Evolutionary conservation across 2,113 vertebrate genomes (phyloP).

Genomic region (Mustela lutreola): DNA sequence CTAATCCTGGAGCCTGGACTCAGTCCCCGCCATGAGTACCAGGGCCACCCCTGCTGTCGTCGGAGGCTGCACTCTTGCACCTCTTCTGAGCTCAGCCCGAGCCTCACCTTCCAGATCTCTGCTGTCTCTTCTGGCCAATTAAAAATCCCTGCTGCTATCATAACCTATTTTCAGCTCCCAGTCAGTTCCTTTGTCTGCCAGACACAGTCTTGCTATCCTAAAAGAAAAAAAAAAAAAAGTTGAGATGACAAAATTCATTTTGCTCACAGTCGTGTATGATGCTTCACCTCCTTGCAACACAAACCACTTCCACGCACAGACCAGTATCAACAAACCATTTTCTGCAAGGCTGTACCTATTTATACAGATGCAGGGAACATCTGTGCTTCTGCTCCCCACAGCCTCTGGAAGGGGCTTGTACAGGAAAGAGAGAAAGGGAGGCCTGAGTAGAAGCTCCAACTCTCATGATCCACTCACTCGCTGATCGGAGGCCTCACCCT

Average conservation of each 20-base stretch:
- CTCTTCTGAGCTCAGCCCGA: not conserved
- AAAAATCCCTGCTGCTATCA: slow-evolving; percentile 14
- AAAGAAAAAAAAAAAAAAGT: not conserved
- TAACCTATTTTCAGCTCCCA: slow-evolving; percentile 61
- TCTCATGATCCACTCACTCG: accelerated
- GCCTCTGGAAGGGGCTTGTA: not conserved
- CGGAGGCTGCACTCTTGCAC: accelerated
- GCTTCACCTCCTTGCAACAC: slow-evolving; percentile 45
- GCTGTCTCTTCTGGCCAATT: slow-evolving; percentile 23
- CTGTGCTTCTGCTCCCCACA: not conserved
- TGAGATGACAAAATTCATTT: slow-evolving; percentile 55
- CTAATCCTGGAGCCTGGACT: not conserved
- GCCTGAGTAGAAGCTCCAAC: not conserved
- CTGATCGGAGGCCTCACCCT: not conserved
- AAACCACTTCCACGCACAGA: not conserved
- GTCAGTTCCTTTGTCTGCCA: slow-evolving; percentile 64
- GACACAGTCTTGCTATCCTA: slow-evolving; percentile 53
- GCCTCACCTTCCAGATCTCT: not conserved
- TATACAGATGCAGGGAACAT: not conserved
- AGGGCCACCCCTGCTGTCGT: not conserved
- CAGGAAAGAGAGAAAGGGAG: not conserved
- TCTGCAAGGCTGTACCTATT: slow-evolving; percentile 47
- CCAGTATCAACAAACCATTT: slow-evolving; percentile 53
- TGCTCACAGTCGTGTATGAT: not conserved
- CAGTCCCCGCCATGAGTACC: not conserved